Base-by-base conservation (phyloP, 2,797 vertebrate species). In the Novumbra hubbsi region DNA sequence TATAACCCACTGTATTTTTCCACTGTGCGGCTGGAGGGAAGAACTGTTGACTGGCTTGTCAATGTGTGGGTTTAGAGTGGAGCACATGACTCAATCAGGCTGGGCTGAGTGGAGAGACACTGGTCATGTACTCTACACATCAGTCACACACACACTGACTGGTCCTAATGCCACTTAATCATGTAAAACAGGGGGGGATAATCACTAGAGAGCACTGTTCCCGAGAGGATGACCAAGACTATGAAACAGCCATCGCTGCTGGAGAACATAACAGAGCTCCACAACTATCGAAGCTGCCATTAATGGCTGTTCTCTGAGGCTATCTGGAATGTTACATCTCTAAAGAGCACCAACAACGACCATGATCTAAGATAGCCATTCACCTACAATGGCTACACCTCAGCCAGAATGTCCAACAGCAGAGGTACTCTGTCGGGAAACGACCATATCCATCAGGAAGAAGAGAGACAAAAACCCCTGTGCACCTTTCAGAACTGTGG, bases 401-500 rank as follows among this genome's bases (percentile, higher is more conserved):
- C 9, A 12, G n/a, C 52, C 11, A 21, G 52, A 12, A 24, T 24
- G 52, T 24, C n/a, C 21, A 57, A 57, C 19, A 24, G n/a, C 52
- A 57, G 52, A 57, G 52, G 24, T n/a, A n/a, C 2, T 11, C 9
- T 11, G 52, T 57, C 52, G 8, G 21, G n/a, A 57, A 57, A 21
- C 8, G 2, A 8, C 8, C 19, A 55, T n/a, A 55, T 55, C n/a
- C 34, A 38, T 38, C 34, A 21, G 52, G 16, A 65, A 84, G 55
- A 78, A 76, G 49, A 77, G 81, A 76, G 5, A 71, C 76, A 80
- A 66, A 80, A 66, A 45, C 2, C 41, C 41, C 77, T 80, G 71
- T 41, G 32, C 7, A 11, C 32, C 60, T 71, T 77, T 79, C 82
- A 66, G 63, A 62, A 73, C 83, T 78, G 83, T 88, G 82, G 73